These are phyloP conservation scores for Malurus alboscapulatus DNA, from an alignment of 2,113 vertebrate species.

Conservation along the genomic window DNA sequence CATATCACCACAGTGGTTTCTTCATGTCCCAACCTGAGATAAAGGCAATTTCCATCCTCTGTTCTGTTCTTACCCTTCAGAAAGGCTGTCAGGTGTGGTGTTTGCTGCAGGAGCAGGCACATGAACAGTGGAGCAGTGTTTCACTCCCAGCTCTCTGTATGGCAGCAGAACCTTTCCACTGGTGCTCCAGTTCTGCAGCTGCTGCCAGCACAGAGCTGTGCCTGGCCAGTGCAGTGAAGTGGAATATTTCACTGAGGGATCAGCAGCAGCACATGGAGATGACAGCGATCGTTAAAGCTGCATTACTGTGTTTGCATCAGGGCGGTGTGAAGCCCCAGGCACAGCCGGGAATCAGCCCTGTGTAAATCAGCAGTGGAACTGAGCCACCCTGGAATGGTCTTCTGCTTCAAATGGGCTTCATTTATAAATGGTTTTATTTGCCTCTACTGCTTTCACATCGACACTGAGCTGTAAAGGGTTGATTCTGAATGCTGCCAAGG, in stretches of 20 bases:
- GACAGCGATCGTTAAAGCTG: background rate
- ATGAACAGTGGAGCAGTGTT: background rate
- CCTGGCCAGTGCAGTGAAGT: background rate
- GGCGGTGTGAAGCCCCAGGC: background rate
- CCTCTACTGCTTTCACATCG: background rate
- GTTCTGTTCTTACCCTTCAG: background rate
- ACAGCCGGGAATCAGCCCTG: background rate
- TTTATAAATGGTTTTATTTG: background rate
- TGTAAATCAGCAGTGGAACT: background rate
- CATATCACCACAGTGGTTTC: background rate
- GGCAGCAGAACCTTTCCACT: background rate
- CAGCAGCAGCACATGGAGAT: background rate
- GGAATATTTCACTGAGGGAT: constrained; percentile 19
- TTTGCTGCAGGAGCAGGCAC: background rate
- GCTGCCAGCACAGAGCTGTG: background rate
- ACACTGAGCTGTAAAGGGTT: background rate
- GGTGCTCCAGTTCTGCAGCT: background rate
- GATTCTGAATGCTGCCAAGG: background rate
- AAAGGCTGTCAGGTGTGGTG: background rate
- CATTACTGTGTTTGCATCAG: background rate
- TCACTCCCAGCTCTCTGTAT: background rate
- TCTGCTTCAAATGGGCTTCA: background rate
- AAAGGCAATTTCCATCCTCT: background rate
- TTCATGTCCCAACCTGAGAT: background rate
- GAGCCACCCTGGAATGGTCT: background rate